Evolutionary conservation across 2,113 vertebrate species (phyloP).

Genomic region (Ivindomyrus marchei): DNA sequence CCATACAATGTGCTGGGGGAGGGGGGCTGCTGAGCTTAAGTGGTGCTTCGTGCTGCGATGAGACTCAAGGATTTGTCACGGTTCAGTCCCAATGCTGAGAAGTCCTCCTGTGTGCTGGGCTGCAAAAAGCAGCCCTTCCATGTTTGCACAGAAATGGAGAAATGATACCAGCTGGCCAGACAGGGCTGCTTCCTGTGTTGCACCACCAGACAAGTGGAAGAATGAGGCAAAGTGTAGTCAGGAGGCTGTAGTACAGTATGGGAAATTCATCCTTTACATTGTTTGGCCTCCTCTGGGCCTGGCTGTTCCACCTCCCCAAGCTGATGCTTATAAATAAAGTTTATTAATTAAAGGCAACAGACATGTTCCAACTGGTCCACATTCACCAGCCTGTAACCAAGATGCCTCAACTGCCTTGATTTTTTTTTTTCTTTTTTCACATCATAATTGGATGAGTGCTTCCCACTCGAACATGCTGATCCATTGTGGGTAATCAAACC

Average conservation of each 20-base stretch:
- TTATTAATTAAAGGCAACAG: neutral
- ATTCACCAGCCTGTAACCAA: neutral
- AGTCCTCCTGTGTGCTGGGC: neutral
- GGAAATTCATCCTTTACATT: neutral
- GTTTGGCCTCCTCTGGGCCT: neutral
- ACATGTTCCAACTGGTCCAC: neutral
- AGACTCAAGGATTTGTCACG: neutral
- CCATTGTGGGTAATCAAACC: neutral
- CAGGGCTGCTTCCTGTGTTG: neutral
- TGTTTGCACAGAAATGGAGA: neutral
- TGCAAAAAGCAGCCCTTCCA: neutral
- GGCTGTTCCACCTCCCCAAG: neutral
- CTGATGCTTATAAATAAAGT: conserved; percentile 3
- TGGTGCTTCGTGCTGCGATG: neutral
- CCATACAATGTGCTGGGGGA: neutral
- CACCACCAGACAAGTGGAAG: neutral
- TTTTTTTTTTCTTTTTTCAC: neutral
- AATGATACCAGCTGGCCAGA: neutral
- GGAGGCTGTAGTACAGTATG: neutral
- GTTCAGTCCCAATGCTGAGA: neutral
- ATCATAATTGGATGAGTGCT: conserved; percentile 1
- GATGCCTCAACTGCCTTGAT: neutral
- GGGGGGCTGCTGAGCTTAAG: neutral
- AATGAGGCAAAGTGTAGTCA: neutral
- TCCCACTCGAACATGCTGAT: neutral